Conservation (phyloP, 2,113 vertebrate species). For the Trematomus loennbergii region DNA sequence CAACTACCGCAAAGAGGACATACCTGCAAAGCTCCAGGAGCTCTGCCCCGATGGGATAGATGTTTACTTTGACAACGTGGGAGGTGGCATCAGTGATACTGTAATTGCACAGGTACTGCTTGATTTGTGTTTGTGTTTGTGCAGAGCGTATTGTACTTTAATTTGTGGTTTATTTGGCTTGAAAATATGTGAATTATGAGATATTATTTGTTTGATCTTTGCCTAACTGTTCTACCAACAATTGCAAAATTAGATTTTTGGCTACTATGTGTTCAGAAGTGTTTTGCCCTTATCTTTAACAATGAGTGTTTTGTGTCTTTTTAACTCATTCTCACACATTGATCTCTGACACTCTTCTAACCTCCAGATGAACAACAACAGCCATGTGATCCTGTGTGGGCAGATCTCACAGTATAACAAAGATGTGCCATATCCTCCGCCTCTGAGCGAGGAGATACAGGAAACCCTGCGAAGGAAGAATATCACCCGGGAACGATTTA, state of each 20-base stretch:
- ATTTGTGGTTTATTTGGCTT: background rate
- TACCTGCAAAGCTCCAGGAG: slow-evolving; percentile 83
- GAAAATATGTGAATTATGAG: background rate
- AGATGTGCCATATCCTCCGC: slow-evolving; percentile 94
- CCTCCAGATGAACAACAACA: slow-evolving; percentile 89
- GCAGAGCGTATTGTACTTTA: background rate
- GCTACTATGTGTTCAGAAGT: background rate
- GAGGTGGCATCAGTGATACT: slow-evolving; percentile 90
- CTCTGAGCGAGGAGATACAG: slow-evolving; percentile 83
- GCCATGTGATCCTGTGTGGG: slow-evolving; percentile 94
- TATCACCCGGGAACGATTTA: slow-evolving; percentile 93
- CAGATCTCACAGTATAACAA: slow-evolving; percentile 98
- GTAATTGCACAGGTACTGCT: slow-evolving; percentile 86
- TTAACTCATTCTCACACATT: background rate
- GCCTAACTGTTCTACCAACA: background rate
- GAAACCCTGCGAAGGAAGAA: slow-evolving; percentile 82
- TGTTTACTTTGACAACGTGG: slow-evolving; percentile 97
- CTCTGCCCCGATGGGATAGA: slow-evolving; percentile 91
- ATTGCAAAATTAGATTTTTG: background rate
- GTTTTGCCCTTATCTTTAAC: background rate
- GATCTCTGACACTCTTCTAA: background rate
- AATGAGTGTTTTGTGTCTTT: background rate
- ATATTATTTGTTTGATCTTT: background rate
- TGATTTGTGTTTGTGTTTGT: background rate
- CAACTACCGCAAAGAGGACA: slow-evolving; percentile 89